Conservation (phyloP, 2,888 invertebrate species). For the Hybos culiciformis region DNA sequence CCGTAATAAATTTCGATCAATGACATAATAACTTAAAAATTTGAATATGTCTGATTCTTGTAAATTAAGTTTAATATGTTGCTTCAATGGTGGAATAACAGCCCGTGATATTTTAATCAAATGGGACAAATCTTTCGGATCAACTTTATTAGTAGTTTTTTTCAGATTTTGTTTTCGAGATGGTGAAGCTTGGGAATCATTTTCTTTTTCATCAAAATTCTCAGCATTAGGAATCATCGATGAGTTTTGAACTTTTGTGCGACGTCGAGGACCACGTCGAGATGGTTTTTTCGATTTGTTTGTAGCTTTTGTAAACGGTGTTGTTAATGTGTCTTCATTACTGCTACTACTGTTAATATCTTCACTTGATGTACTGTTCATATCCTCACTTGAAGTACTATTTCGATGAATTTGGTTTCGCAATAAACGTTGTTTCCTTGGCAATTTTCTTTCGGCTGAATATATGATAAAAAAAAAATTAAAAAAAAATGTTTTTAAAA, state of each 20-base stretch:
- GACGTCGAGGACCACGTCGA: background rate
- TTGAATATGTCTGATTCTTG: conserved; percentile 42
- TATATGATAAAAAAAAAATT: no score
- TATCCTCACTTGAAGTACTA: no score
- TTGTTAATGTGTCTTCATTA: conserved; percentile 5
- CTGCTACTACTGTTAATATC: conserved; percentile 6
- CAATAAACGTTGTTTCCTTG: no score
- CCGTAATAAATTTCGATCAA: conserved; percentile 47
- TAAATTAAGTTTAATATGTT: conserved; percentile 35
- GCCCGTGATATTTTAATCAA: conserved; percentile 9
- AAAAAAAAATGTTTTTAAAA: no score
- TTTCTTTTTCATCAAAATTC: no score
- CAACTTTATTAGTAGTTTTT: background rate
- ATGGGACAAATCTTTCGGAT: conserved; percentile 1
- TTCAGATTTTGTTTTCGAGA: background rate
- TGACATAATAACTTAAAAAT: conserved; percentile 46
- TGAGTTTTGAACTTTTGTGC: background rate
- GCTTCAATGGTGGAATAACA: conserved; percentile 29
- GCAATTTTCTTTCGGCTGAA: no score
- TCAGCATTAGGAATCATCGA: no score
- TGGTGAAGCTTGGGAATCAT: background rate
- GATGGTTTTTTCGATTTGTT: background rate
- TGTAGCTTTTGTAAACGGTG: background rate
- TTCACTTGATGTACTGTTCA: conserved; percentile 1
- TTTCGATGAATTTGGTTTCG: no score